Evolutionary conservation across 2,113 vertebrate genomes (phyloP), one percentile per base, ranked within the genome.

Genomic region (Myodes glareolus): DNA sequence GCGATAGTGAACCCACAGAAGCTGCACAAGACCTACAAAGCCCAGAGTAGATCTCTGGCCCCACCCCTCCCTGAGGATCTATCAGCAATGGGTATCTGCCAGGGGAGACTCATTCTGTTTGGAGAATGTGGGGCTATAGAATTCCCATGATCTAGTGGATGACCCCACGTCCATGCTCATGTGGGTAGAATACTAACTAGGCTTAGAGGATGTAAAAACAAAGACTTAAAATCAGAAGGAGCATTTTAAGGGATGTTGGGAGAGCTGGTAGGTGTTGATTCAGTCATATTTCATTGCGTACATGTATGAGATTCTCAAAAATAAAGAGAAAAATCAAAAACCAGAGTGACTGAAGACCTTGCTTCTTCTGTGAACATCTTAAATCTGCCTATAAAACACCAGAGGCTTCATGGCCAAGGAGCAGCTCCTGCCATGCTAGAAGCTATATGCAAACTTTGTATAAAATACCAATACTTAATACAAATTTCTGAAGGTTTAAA

Each of bases 401-500:
- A 81, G 33, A 82, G 78, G 61, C 39, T 45, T 36, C 25, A 31
- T 55, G 72, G 63, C 76, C 65, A 6, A 9, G 50, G 94, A 68
- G 68, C 39, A 70, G 47, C 68, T 92, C 16, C 5, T 52, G 29
- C 55, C 25, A 7, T 75, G 70, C 19, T 42, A 67, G 90, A 95
- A 96, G 78, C n/a, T 12, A 65, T 12, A 16, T 39, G 76, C 9
- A 77, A 63, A 67, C 81, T 90, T 92, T 55, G 78, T 55, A 78
- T 88, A 36, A 45, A 80, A 31, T 81, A 42, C 67, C 89, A 90
- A 80, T 50, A 58, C 73, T 84, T 85, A 72, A 94, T 65, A 10
- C 45, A 85, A 16, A 91, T 81, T 76, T 86, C 67, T 33, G 77
- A 86, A 55, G 55, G 72, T 89, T 93, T 96, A 31, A 91, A 95